Percentiles rank a stretch among this genome's conserved stretches.
Evolutionary conservation across 1,140 invertebrate genomes (phyloP).

Genomic region (Pectinophora gossypiella): DNA sequence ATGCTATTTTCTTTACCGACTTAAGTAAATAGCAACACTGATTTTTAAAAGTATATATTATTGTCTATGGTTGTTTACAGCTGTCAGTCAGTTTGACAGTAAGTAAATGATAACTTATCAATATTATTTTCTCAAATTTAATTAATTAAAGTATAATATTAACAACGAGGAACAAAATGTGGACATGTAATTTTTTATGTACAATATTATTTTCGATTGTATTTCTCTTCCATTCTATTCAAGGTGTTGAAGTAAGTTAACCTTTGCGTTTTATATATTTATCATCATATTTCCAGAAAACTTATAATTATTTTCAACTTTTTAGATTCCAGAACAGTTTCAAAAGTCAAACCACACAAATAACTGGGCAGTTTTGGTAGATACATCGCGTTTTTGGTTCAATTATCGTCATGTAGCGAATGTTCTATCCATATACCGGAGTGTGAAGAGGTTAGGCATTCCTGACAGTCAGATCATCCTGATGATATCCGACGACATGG

Average conservation of each 20-base stretch:
- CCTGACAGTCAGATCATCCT: slow-evolving; percentile 98
- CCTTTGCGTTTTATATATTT: too few relatives aligned
- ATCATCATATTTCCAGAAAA: too few relatives aligned
- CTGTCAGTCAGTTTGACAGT: too few relatives aligned
- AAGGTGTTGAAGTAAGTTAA: too few relatives aligned
- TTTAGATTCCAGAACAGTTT: slow-evolving; percentile 65
- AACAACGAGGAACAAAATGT: too few relatives aligned
- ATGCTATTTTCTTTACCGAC: too few relatives aligned
- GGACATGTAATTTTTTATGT: neutral
- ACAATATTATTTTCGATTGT: neutral
- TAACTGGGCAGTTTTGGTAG: slow-evolving; percentile 99
- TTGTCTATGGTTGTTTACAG: too few relatives aligned
- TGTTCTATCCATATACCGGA: slow-evolving; percentile 97
- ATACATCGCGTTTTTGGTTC: slow-evolving; percentile 99
- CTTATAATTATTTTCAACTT: slow-evolving; percentile 1
- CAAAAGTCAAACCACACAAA: slow-evolving; percentile 89
- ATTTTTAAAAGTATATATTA: too few relatives aligned
- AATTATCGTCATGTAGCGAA: slow-evolving; percentile 99
- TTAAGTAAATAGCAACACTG: neutral
- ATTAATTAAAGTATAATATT: too few relatives aligned
- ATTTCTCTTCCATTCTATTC: too few relatives aligned
- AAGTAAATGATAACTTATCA: too few relatives aligned
- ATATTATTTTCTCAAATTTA: too few relatives aligned
- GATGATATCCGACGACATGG: slow-evolving; percentile 99
- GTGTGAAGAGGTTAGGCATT: slow-evolving; percentile 97